Percentiles rank a stretch among this genome's conserved stretches.
phyloP scores from a whole-genome alignment of 2,888 invertebrate species.

The Steromphala cineraria region DNA sequence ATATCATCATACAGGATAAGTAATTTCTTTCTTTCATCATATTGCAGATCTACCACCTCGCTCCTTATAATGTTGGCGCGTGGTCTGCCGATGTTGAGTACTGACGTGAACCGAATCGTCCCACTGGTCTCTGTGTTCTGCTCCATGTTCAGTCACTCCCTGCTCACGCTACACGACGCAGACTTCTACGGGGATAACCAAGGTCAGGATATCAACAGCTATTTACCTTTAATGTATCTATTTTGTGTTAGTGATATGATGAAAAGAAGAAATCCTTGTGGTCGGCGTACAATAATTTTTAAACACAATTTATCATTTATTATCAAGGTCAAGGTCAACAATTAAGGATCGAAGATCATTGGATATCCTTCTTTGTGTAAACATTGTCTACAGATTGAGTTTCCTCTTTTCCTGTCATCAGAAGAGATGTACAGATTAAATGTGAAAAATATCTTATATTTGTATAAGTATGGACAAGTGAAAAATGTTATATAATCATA shows the following conservation, averaged over 20 bases:
- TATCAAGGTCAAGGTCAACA: not conserved
- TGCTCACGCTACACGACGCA: constrained; percentile 89
- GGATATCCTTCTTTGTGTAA: too few relatives aligned
- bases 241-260: not conserved
- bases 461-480: too few relatives aligned
- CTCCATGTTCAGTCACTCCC: constrained; percentile 85
- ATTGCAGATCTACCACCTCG: constrained; percentile 75
- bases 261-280: not conserved
- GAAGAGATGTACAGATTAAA: too few relatives aligned
- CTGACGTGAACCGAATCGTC: constrained; percentile 83
- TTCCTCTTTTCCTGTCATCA: too few relatives aligned
- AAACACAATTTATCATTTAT: not conserved
- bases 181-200: constrained; percentile 81
- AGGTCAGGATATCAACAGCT: constrained; percentile 38
- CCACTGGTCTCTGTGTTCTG: constrained; percentile 90
- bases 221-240: not conserved
- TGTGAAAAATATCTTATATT: too few relatives aligned
- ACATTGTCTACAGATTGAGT: too few relatives aligned
- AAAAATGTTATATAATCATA: too few relatives aligned
- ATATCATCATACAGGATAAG: too few relatives aligned
- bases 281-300: not conserved
- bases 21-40: too few relatives aligned
- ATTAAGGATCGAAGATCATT: not conserved
- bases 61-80: constrained; percentile 82
- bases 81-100: constrained; percentile 79